Evolutionary conservation across 2,113 vertebrate genomes (phyloP).

Genomic region (Tinamus guttatus): DNA sequence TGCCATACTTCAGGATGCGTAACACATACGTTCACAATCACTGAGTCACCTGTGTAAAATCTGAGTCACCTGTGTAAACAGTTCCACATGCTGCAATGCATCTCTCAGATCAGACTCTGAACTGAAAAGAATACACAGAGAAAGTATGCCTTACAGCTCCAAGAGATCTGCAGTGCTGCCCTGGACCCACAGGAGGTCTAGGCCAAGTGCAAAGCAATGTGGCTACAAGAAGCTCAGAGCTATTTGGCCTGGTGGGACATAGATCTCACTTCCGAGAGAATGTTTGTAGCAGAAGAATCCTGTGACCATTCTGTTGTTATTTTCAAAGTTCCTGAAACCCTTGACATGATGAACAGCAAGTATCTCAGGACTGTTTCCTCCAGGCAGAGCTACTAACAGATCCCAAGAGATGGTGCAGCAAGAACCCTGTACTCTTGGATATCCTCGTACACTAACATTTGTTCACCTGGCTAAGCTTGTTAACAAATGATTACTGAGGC

Average conservation of each 20-base stretch:
- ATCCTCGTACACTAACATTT: background rate
- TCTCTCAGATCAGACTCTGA: background rate
- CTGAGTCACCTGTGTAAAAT: background rate
- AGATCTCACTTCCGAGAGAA: background rate
- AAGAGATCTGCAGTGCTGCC: background rate
- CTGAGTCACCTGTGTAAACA: background rate
- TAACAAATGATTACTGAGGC: background rate
- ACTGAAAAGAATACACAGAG: background rate
- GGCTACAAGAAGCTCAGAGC: background rate
- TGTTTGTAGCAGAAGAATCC: background rate
- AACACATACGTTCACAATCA: background rate
- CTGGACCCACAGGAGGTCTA: background rate
- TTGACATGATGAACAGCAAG: background rate
- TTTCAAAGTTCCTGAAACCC: background rate
- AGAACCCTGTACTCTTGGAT: background rate
- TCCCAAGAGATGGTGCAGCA: background rate
- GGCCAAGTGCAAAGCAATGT: background rate
- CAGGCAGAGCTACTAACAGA: background rate
- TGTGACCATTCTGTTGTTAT: background rate
- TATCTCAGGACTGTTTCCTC: background rate
- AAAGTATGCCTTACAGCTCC: background rate
- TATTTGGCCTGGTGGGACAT: background rate
- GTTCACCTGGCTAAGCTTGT: background rate
- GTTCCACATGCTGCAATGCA: background rate
- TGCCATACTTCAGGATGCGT: accelerated